Conservation (phyloP, 1,140 invertebrate species). For the Tribolium madens region DNA sequence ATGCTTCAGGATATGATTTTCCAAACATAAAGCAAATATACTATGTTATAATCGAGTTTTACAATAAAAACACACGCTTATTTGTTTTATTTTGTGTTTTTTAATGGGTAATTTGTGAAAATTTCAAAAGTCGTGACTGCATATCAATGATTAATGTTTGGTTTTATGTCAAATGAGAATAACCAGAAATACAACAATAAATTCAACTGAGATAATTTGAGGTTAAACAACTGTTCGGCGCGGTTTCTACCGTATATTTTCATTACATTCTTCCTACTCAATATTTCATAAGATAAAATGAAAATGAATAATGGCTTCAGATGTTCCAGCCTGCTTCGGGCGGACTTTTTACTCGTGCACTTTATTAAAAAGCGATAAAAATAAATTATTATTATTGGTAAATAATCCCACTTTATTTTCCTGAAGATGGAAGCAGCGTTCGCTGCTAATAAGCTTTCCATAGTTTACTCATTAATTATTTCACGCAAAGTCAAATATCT, state of each 20-base stretch:
- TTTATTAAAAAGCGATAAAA: conserved; percentile 52
- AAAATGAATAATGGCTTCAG: conserved; percentile 50
- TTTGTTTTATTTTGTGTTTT: too few relatives aligned
- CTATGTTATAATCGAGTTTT: too few relatives aligned
- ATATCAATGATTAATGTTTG: neutral
- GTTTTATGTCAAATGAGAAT: neutral
- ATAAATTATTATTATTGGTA: conserved; percentile 48
- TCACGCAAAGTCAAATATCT: too few relatives aligned
- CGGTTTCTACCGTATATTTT: conserved; percentile 48
- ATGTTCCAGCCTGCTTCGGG: conserved; percentile 35
- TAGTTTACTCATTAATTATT: too few relatives aligned
- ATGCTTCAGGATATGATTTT: neutral
- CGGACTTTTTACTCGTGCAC: conserved; percentile 37
- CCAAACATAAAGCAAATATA: neutral
- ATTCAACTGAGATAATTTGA: conserved; percentile 49
- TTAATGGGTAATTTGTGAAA: too few relatives aligned
- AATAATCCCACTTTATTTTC: conserved; percentile 18
- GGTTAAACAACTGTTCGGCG: conserved; percentile 50
- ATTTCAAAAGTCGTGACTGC: neutral
- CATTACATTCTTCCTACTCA: conserved; percentile 50
- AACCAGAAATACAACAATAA: conserved; percentile 39
- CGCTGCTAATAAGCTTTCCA: conserved; percentile 6
- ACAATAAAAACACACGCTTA: too few relatives aligned
- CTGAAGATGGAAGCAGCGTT: neutral
- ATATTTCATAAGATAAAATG: conserved; percentile 53